These are phyloP conservation scores for Stenichneumon culpator DNA, from an alignment of 2,888 invertebrate genomes.

Conservation along the genomic window DNA sequence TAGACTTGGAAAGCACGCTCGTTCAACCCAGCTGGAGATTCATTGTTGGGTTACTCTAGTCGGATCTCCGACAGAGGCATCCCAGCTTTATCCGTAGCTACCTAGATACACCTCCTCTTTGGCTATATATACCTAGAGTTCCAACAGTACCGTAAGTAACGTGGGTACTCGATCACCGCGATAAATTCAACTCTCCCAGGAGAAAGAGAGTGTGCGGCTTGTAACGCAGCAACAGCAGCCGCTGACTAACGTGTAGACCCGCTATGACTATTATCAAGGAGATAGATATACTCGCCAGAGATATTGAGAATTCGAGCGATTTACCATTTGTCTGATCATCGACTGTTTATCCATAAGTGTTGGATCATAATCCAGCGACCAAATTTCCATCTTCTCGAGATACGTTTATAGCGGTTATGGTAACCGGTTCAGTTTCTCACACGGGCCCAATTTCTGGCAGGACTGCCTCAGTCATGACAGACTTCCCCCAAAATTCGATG, in stretches of 20 bases:
- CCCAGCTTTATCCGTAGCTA: background rate
- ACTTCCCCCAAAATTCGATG: background rate
- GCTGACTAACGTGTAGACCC: conserved; percentile 14
- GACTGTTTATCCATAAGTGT: background rate
- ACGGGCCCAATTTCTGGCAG: background rate
- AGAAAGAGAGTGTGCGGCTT: conserved; percentile 32
- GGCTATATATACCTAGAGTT: background rate
- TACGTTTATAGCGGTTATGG: background rate
- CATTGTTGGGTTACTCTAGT: conserved; percentile 37
- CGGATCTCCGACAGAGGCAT: conserved; percentile 12
- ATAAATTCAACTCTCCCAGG: conserved; percentile 36
- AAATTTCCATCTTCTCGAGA: background rate
- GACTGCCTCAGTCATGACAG: background rate
- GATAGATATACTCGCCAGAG: conserved; percentile 23
- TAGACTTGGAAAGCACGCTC: conserved; percentile 12
- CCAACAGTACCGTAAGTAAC: conserved; percentile 44
- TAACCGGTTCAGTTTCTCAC: background rate
- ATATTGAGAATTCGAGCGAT: conserved; percentile 18
- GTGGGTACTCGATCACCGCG: conserved; percentile 32
- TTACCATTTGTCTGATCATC: background rate
- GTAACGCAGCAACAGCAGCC: conserved; percentile 16
- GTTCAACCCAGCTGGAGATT: conserved; percentile 39
- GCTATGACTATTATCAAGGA: conserved; percentile 20
- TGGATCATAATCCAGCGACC: background rate
- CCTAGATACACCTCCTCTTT: conserved; percentile 23